Conservation (phyloP, 2,888 invertebrate species). For the Bibio marci region DNA sequence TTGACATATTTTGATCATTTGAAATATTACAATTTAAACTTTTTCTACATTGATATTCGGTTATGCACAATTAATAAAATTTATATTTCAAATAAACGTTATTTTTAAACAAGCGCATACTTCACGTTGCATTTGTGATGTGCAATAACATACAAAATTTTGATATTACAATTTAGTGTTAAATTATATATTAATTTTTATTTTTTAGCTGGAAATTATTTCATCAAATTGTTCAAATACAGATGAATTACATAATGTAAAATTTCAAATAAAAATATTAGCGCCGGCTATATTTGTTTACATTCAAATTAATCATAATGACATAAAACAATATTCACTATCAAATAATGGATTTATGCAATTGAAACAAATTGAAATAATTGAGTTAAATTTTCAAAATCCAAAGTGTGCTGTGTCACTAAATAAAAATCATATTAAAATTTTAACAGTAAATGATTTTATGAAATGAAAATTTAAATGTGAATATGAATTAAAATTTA, state of each 20-base stretch:
- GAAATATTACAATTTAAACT: no score
- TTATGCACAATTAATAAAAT: no score
- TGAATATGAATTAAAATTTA: no score
- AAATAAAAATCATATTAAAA: constrained; percentile 17
- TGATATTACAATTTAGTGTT: background rate
- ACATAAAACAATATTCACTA: constrained; percentile 17
- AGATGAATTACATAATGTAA: constrained; percentile 14
- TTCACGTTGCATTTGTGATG: no score
- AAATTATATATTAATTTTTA: background rate
- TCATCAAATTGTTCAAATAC: constrained; percentile 14
- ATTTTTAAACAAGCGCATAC: no score
- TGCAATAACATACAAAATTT: no score
- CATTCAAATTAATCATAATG: constrained; percentile 18
- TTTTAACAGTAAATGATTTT: constrained; percentile 21
- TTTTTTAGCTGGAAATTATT: constrained; percentile 18
- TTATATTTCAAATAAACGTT: no score
- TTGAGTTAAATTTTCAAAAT: constrained; percentile 19
- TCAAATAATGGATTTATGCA: constrained; percentile 28
- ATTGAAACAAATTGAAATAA: constrained; percentile 18
- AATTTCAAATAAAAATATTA: constrained; percentile 19
- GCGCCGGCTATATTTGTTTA: constrained; percentile 26
- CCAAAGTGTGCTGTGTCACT: constrained; percentile 14
- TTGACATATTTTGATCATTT: no score
- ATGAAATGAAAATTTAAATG: background rate
- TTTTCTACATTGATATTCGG: no score